A percentile compares a stretch with the other conserved stretches of the same genome.
phyloP scores from a whole-genome alignment of 2,797 vertebrate species.

The Dendrocincla tyrannina region DNA sequence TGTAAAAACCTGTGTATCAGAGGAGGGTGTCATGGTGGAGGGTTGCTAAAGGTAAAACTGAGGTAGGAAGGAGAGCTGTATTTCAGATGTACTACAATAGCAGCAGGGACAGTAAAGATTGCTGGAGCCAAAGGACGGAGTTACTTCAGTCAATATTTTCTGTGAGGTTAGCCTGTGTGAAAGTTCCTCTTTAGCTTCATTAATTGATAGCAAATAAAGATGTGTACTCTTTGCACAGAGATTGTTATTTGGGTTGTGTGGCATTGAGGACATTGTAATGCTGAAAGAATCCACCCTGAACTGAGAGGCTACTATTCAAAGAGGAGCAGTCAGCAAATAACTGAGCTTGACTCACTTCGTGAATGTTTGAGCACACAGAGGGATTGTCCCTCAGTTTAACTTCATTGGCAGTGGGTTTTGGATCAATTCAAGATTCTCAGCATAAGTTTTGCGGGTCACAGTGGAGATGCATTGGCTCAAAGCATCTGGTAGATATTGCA shows the following conservation, averaged over 20 bases:
- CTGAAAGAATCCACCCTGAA: slow-evolving; percentile 14
- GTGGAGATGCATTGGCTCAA: background rate
- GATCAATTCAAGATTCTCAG: background rate
- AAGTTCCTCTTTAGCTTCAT: slow-evolving; percentile 10
- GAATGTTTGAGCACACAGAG: slow-evolving; percentile 20
- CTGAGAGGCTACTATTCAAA: slow-evolving; percentile 22
- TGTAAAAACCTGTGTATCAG: background rate
- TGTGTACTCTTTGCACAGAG: background rate
- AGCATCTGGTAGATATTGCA: background rate
- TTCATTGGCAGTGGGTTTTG: background rate
- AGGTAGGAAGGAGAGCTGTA: background rate
- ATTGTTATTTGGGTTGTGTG: background rate
- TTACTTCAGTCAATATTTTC: slow-evolving; percentile 29
- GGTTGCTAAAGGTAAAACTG: background rate
- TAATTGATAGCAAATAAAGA: slow-evolving; percentile 28
- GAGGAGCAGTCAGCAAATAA: slow-evolving; percentile 47
- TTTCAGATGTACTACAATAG: background rate
- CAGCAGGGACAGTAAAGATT: background rate
- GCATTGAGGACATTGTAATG: background rate
- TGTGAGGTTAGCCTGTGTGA: background rate
- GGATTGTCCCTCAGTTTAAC: slow-evolving; percentile 12
- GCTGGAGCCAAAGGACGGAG: background rate
- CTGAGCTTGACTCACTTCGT: background rate
- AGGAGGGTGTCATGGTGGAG: background rate
- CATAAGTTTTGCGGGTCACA: slow-evolving; percentile 22